phyloP scores from a whole-genome alignment of 2,797 vertebrate genomes.

The Phyllotis vaccarum region DNA sequence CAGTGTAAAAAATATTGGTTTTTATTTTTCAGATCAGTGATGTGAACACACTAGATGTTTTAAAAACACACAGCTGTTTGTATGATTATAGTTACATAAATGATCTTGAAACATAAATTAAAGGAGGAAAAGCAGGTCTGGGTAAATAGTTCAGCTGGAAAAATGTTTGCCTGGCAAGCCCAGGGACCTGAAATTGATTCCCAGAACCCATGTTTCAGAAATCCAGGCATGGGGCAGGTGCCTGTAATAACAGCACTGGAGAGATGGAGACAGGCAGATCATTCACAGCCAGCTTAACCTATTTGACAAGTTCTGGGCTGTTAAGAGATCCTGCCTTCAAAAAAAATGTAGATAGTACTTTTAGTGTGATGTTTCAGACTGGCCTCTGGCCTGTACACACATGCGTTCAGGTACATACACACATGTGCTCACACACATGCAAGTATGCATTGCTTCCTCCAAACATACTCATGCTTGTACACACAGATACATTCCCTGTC shows the following conservation, averaged over 20 bases:
- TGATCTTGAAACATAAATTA: slow-evolving; percentile 22
- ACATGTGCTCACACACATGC: too few relatives aligned
- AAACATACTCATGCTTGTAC: not conserved
- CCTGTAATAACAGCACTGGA: not conserved
- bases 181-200: not conserved
- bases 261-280: too few relatives aligned
- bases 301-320: not conserved
- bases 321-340: not conserved
- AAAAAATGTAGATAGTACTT: not conserved
- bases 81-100: slow-evolving; percentile 10
- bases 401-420: not conserved
- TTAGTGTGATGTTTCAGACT: not conserved
- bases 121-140: not conserved
- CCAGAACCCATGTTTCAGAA: not conserved
- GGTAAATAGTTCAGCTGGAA: not conserved
- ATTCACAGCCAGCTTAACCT: not conserved
- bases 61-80: not conserved
- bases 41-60: not conserved
- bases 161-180: not conserved
- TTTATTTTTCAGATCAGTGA: not conserved
- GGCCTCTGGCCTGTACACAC: not conserved
- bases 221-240: not conserved
- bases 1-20: not conserved
- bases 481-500: not conserved
- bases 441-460: not conserved